These are phyloP conservation scores for Tetramorium parvispinum DNA, from an alignment of 1,140 invertebrate genomes.

Conservation along the genomic window DNA sequence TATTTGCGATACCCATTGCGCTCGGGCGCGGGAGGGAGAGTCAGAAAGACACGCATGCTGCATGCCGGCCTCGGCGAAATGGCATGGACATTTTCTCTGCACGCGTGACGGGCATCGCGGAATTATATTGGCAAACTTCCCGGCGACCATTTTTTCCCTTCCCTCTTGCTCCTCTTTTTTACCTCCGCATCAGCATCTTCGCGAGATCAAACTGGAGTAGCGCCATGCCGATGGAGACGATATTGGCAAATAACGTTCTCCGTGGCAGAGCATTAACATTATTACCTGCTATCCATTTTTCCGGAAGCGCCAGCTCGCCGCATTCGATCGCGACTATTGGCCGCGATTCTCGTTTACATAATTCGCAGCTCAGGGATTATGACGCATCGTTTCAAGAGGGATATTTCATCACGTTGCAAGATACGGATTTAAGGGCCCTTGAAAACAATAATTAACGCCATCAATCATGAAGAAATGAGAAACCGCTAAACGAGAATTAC, in stretches of 20 bases:
- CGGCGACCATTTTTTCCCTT: constrained; percentile 3
- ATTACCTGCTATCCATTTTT: constrained; percentile 44
- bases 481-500: constrained; percentile 7
- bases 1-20: constrained; percentile 4
- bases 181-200: neutral
- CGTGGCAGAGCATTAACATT: constrained; percentile 26
- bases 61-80: neutral
- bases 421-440: neutral
- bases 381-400: neutral
- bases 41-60: neutral
- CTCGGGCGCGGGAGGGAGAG: neutral
- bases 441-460: neutral
- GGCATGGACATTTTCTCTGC: neutral
- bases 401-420: neutral
- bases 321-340: constrained; percentile 32
- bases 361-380: constrained; percentile 8
- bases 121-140: constrained; percentile 64
- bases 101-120: constrained; percentile 39
- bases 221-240: neutral
- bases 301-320: neutral
- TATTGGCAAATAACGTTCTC: constrained; percentile 33
- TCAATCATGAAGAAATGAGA: neutral
- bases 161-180: neutral
- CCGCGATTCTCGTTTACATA: constrained; percentile 37
- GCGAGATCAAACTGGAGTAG: neutral